phyloP scores from a whole-genome alignment of 1,140 invertebrate genomes.

The Saccostrea echinata region DNA sequence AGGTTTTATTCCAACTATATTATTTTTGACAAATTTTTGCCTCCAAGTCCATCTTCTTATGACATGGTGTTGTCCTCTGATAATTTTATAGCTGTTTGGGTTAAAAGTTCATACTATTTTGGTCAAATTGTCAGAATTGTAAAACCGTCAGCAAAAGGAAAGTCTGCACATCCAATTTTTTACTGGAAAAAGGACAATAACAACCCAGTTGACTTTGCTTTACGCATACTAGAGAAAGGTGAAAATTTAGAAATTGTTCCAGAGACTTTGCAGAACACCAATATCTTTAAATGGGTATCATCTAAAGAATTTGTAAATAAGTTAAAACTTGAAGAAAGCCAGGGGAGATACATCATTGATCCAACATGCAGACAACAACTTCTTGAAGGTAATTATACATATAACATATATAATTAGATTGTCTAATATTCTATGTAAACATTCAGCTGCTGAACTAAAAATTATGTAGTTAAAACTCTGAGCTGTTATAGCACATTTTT shows the following conservation, averaged over 20 bases:
- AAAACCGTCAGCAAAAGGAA: too few species aligned
- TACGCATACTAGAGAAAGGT: background rate
- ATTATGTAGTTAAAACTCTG: too few species aligned
- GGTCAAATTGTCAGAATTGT: too few species aligned
- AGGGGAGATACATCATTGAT: background rate
- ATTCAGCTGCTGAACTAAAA: too few species aligned
- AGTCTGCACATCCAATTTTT: too few species aligned
- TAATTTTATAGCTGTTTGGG: background rate
- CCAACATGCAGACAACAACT: background rate
- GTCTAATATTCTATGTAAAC: too few species aligned
- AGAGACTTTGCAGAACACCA: background rate
- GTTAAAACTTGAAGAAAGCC: background rate
- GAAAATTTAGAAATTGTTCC: background rate
- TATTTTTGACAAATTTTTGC: conserved; percentile 8
- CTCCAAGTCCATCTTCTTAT: background rate
- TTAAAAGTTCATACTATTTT: too few species aligned
- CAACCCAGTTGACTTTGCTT: background rate
- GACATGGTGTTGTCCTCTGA: background rate
- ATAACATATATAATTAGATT: too few species aligned
- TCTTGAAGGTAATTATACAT: background rate
- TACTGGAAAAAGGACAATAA: background rate
- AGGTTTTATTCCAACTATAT: conserved; percentile 28
- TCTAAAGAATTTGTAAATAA: background rate
- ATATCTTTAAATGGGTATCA: background rate
- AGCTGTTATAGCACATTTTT: too few species aligned